Evolutionary conservation across 2,888 invertebrate genomes (phyloP), one percentile per base, ranked within the genome.

Genomic region (Aethes cnicana): DNA sequence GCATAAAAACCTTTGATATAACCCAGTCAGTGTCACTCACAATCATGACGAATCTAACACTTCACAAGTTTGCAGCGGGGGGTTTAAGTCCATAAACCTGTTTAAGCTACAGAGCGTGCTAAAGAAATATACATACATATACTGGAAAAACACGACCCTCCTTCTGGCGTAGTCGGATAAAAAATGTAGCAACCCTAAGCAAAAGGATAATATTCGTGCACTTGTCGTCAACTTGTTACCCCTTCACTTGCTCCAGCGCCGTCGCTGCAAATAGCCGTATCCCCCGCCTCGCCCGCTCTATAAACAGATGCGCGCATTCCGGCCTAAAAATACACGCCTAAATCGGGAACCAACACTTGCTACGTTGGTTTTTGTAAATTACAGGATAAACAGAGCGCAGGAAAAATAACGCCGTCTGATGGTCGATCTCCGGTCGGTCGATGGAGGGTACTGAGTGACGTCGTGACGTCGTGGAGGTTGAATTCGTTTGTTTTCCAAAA

Each of bases 301-400:
- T 81, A 82, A 85, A 81, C 84, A 82, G 84, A 77, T 74, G 80
- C 67, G 72, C 84, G 74, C 85, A 86, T 86, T 85, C 86, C 84
- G 63, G 59, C 57, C 47, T 86, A 85, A 83, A 82, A 83, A 72
- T 83, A 80, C 76, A 68, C 46, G 54, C 72, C 84, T 86, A 86
- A 85, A 80, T 84, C 74, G 76, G 83, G 81, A 81, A 60, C 68
- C 74, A 63, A 61, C 65, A 68, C 62, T 64, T 58, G 71, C 72
- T 69, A 26, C 35, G 28, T 36, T 47, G 54, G 43, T 55, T 53
- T 30, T 55, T 46, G 44, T 41, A 53, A 49, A 26, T 37, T 32
- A 35, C 30, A 47, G n/a, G 23, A 36, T 35, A 37, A 37, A 23
- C 37, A 47, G 21, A 17, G 36, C 36, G 20, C 9, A 8, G 12